Conservation (phyloP, 2,888 invertebrate genomes). For the Piscicola geometra region DNA sequence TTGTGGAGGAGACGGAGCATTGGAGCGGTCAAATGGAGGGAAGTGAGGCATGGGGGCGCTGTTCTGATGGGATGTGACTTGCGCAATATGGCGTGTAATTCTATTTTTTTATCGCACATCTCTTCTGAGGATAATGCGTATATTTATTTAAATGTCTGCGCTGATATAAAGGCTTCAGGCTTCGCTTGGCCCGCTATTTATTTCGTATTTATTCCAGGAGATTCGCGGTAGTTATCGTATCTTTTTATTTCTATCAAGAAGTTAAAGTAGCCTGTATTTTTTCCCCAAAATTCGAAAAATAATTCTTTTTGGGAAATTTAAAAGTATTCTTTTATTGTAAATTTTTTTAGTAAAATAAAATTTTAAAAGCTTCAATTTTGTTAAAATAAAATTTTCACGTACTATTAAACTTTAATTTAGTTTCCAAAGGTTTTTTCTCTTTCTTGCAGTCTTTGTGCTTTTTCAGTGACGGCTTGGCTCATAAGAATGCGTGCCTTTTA, state of each 20-base stretch:
- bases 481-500: too few relatives aligned
- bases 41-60: neutral
- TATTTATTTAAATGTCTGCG: slow-evolving; percentile 10
- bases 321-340: too few relatives aligned
- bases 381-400: too few relatives aligned
- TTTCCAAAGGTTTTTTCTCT: too few relatives aligned
- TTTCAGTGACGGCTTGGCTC: too few relatives aligned
- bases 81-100: neutral
- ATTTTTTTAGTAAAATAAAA: too few relatives aligned
- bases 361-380: too few relatives aligned
- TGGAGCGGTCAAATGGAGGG: slow-evolving; percentile 1
- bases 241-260: neutral
- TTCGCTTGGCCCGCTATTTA: slow-evolving; percentile 9
- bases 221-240: neutral
- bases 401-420: too few relatives aligned
- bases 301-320: too few relatives aligned
- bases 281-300: neutral
- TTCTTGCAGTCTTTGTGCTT: too few relatives aligned
- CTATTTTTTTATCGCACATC: slow-evolving; percentile 15
- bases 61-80: slow-evolving; percentile 5
- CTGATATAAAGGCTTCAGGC: slow-evolving; percentile 12
- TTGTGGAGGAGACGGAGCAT: neutral
- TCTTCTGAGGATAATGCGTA: neutral
- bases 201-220: neutral
- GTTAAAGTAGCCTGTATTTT: neutral